Evolutionary conservation across 2,888 invertebrate genomes (phyloP), one percentile per base, ranked within the genome.

Genomic region (Ichneumon xanthorius): DNA sequence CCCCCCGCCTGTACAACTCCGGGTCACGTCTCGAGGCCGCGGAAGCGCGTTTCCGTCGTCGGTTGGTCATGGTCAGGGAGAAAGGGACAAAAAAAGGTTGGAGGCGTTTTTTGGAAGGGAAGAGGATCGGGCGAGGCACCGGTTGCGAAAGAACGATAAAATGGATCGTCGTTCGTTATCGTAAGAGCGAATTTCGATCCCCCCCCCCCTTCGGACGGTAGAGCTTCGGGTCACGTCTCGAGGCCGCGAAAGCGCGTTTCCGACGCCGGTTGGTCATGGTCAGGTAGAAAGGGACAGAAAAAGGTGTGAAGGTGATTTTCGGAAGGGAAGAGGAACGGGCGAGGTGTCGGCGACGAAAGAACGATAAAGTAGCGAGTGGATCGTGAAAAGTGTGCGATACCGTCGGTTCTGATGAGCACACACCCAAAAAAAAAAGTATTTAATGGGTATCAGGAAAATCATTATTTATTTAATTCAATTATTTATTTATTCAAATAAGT

Each of bases 51-150:
- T 73, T 80, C 55, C 68, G 75, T 9, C 58, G 72, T 33, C 33
- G 79, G 81, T 87, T 84, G 86, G 77, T 82, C 86, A 86, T 86
- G 84, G 87, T 81, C 84, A 82, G 87, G 80, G 81, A 83, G 70
- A 40, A 83, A 68, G 22, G 45, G 80, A 75, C 63, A 37, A 61
- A 55, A 53, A 53, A 37, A 67, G 30, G 30, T 45, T 65, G 65
- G 26, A 65, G 26, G 61, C 6, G 33, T 19, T 53, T 58, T 55
- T 67, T 16, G 63, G 4, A 16, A 63, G 58, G 14, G 26, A 26
- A 26, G 14, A 58, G 58, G 33, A 63, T 11, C 40, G 40, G 7
- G 2, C 11, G 9, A 11, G 40, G 9, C 11, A 11, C 11, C 40
- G 40, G 40, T 40, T 40, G 11, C 11, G 40, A 40, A 11, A 40